Base-by-base conservation (phyloP, 2,113 vertebrate genomes). In the Dissostichus mawsoni region DNA sequence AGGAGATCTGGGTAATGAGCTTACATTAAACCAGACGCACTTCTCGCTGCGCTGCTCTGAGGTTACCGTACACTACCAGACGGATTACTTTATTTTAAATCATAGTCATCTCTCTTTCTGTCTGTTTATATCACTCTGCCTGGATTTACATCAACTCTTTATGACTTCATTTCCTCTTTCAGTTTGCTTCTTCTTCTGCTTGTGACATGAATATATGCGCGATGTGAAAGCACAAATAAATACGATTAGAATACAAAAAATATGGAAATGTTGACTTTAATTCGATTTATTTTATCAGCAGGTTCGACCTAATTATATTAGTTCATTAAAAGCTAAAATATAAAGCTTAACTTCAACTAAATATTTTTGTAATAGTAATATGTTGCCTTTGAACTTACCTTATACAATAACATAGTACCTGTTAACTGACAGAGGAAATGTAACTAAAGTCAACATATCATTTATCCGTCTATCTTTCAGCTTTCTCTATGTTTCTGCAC, bases 1-100 rank as follows among this genome's bases (percentile, higher is more conserved):
- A 90, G 82, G 84, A 89, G 90, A 87, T 89, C 81, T 53, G 3
- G 71, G 86, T 93, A 93, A 93, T 92, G 83, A 92, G 91, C 88
- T 93, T 92, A 94, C 73, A 76, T 82, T 80, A 80, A 92, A 89
- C 80, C 76, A 65, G 82, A 68, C 51, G 13, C 63, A 23, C 23
- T 16, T 80, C 85, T 81, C 74, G 10, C 81, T 48, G 41, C 17
- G 58, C 72, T 16, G 69, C 72, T 69, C 47, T 17, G 52, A 76
- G 11, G 74, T 75, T 74, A 23, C 50, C 74, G 67, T 61, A 69
- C 8, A 48, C 41, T 8, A 9, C 48, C 2, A 61, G 69, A 50
- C 16, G 61, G 45, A 33, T 48, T 41, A 10, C 17, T 77, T 45
- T 7, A 10, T 44, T 45, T 29, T 11, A 57, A 44, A 9, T 16